Percentiles rank a stretch among this genome's conserved stretches.
These are phyloP conservation scores for Leptodactylus fuscus DNA, from an alignment of 2,113 vertebrate species.

Conservation along the genomic window DNA sequence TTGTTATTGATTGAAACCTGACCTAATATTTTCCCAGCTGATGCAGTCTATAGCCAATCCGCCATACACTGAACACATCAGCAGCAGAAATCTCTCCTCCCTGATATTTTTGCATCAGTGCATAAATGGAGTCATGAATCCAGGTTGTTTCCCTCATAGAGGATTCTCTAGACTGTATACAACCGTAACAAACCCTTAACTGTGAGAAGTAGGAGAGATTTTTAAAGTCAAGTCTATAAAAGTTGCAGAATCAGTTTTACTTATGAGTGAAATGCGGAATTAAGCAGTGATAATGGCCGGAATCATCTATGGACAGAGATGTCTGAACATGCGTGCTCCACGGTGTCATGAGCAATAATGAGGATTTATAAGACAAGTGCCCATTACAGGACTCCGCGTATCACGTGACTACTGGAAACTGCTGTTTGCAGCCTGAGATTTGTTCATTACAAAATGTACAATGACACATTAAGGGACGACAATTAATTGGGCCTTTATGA, in stretches of 20 bases:
- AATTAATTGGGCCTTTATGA: conserved; percentile 10
- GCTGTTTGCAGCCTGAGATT: conserved; percentile 11
- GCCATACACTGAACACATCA: no score
- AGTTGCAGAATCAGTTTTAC: neutral
- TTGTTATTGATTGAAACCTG: no score
- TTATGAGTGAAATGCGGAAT: neutral
- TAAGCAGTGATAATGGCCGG: neutral
- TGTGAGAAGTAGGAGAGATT: neutral
- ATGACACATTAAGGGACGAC: conserved; percentile 11
- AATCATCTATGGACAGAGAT: neutral
- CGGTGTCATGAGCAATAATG: neutral
- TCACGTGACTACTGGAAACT: neutral
- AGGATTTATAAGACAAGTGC: neutral
- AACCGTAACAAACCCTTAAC: no score
- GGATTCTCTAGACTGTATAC: no score
- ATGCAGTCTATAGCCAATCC: no score
- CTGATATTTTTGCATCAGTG: no score
- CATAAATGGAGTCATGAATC: no score
- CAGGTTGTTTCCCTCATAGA: no score
- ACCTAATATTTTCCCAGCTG: no score
- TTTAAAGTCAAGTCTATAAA: neutral
- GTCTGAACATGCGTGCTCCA: no score
- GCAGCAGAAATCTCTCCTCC: no score
- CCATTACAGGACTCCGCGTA: neutral
- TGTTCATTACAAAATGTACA: neutral